Conservation (phyloP, 2,888 invertebrate species). For the Mesoligia furuncula region DNA sequence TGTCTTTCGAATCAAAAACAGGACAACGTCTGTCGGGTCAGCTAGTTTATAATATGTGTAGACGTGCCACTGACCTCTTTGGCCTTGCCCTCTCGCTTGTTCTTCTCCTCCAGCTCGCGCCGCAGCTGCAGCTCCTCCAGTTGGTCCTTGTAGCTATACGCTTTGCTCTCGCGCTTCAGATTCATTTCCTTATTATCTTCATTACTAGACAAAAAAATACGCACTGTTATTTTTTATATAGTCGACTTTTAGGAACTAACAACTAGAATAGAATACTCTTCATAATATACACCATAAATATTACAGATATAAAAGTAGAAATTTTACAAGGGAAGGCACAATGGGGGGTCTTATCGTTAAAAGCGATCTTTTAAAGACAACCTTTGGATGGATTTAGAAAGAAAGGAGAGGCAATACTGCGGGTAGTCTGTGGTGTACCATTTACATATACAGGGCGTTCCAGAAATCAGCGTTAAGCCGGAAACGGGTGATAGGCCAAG, state of each 20-base stretch:
- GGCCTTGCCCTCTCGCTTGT: slow-evolving; percentile 94
- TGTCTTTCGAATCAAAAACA: too few species aligned
- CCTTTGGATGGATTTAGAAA: not conserved
- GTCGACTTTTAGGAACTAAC: not conserved
- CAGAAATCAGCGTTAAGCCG: too few species aligned
- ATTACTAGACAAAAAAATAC: slow-evolving; percentile 73
- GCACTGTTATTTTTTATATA: not conserved
- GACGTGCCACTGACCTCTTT: slow-evolving; percentile 86
- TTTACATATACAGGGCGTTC: too few species aligned
- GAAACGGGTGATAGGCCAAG: too few species aligned
- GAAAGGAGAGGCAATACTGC: not conserved
- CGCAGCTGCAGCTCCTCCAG: slow-evolving; percentile 97
- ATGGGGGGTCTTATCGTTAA: not conserved
- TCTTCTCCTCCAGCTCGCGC: slow-evolving; percentile 98
- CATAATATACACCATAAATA: too few species aligned
- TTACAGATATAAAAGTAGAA: too few species aligned
- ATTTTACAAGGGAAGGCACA: too few species aligned
- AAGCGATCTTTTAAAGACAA: not conserved
- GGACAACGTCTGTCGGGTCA: too few species aligned
- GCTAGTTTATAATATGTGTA: too few species aligned
- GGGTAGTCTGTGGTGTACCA: not conserved
- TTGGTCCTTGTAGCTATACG: slow-evolving; percentile 99
- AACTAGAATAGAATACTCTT: not conserved
- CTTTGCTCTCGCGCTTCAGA: slow-evolving; percentile 98
- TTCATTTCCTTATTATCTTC: slow-evolving; percentile 92